Percentiles rank a stretch among this genome's conserved stretches.
These are phyloP conservation scores for Fundulus diaphanus DNA, from an alignment of 2,797 vertebrate species.

Conservation along the genomic window DNA sequence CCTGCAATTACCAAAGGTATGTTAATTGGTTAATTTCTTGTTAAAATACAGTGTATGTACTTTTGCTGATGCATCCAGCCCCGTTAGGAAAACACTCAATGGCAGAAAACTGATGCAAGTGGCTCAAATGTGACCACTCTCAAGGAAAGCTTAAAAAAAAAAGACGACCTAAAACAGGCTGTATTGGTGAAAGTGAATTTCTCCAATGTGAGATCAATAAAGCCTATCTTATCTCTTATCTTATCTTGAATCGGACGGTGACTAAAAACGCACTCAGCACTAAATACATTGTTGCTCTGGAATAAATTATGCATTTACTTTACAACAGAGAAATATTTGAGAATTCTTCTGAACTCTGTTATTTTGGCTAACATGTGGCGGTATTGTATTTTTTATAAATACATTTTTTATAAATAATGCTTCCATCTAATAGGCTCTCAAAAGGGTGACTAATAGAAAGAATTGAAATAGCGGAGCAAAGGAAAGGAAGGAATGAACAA, in stretches of 20 bases:
- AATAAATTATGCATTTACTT: background rate
- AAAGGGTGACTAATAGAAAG: too few species aligned
- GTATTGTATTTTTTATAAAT: too few species aligned
- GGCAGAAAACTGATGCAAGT: conserved; percentile 24
- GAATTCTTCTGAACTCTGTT: too few species aligned
- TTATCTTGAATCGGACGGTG: conserved; percentile 1
- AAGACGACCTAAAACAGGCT: background rate
- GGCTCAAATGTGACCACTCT: conserved; percentile 2
- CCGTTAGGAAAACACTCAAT: background rate
- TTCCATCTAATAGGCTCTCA: too few species aligned
- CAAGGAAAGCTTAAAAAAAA: background rate
- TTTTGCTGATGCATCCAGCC: background rate
- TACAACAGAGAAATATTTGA: too few species aligned
- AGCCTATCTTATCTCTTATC: too few species aligned
- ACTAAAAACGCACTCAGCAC: background rate
- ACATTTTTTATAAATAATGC: too few species aligned
- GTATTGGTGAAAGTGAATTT: too few species aligned
- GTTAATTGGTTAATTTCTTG: background rate
- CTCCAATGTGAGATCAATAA: too few species aligned
- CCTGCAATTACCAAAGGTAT: conserved; percentile 3
- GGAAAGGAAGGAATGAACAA: too few species aligned
- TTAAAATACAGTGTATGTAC: background rate
- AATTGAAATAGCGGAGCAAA: too few species aligned
- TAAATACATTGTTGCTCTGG: background rate
- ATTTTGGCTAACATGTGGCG: too few species aligned